Conservation (phyloP, 2,113 vertebrate species). For the Corydoras sp. region DNA sequence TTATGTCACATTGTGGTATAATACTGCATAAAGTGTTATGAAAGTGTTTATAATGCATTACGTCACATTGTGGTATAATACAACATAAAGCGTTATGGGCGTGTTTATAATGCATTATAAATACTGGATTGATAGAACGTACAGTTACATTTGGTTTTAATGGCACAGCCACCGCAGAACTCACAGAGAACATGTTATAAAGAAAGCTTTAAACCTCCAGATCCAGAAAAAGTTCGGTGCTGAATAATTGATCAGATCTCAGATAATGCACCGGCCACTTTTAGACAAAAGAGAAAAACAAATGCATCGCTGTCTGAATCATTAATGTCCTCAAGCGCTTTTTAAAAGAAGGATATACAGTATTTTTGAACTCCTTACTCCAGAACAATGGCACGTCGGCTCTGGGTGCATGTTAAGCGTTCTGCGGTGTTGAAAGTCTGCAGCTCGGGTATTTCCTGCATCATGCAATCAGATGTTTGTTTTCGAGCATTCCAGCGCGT, state of each 20-base stretch:
- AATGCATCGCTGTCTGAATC: slow-evolving; percentile 51
- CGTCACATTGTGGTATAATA: too few species aligned
- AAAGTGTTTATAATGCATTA: too few species aligned
- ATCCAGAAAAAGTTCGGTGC: slow-evolving; percentile 18
- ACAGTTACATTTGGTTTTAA: background rate
- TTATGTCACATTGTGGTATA: too few species aligned
- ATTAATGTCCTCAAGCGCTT: slow-evolving; percentile 57
- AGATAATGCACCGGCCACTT: slow-evolving; percentile 57
- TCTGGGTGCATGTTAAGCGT: slow-evolving; percentile 56
- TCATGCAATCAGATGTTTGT: too few species aligned
- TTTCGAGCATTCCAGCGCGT: too few species aligned
- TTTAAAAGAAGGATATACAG: slow-evolving; percentile 44
- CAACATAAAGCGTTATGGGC: too few species aligned
- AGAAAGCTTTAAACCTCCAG: background rate
- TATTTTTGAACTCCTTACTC: slow-evolving; percentile 46
- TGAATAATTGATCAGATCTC: slow-evolving; percentile 48
- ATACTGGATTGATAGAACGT: too few species aligned
- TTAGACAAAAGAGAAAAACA: slow-evolving; percentile 45
- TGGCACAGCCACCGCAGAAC: background rate
- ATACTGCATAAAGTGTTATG: too few species aligned
- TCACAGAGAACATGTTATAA: background rate
- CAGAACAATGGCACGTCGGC: slow-evolving; percentile 53
- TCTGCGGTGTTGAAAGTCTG: background rate
- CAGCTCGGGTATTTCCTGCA: too few species aligned
- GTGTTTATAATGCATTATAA: too few species aligned